Conservation (phyloP, 2,888 invertebrate species). For the Stenichneumon culpator region DNA sequence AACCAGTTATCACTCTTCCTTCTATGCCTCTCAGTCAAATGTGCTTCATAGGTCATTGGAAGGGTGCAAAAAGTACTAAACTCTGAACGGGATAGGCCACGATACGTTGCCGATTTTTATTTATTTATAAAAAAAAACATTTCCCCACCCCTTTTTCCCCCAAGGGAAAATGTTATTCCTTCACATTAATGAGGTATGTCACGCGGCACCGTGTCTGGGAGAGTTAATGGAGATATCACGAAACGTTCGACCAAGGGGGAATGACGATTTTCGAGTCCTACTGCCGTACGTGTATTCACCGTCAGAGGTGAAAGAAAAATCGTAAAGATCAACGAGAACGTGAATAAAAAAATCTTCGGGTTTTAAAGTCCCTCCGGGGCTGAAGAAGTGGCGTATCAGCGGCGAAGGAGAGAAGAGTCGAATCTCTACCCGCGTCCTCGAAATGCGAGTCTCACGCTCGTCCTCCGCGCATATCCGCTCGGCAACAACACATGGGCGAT, state of each 20-base stretch:
- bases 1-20: neutral
- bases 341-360: slow-evolving; percentile 29
- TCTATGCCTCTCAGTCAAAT: neutral
- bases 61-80: neutral
- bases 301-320: slow-evolving; percentile 33
- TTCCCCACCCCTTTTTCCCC: too few species aligned
- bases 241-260: too few species aligned
- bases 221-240: too few species aligned
- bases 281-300: neutral
- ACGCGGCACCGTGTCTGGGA: too few species aligned
- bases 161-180: too few species aligned
- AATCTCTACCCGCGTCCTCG: slow-evolving; percentile 65
- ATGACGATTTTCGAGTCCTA: neutral
- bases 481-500: slow-evolving; percentile 39
- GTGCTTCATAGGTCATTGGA: neutral
- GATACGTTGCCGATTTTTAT: neutral
- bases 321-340: slow-evolving; percentile 47
- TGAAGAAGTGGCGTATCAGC: slow-evolving; percentile 48
- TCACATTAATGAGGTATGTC: too few species aligned
- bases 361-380: slow-evolving; percentile 41
- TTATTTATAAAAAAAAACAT: too few species aligned
- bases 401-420: slow-evolving; percentile 51
- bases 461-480: slow-evolving; percentile 37
- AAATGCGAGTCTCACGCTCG: slow-evolving; percentile 72
- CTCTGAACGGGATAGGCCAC: neutral